Evolutionary conservation across 2,797 vertebrate species (phyloP).

Genomic region (Parauchenoglanis punctatus): DNA sequence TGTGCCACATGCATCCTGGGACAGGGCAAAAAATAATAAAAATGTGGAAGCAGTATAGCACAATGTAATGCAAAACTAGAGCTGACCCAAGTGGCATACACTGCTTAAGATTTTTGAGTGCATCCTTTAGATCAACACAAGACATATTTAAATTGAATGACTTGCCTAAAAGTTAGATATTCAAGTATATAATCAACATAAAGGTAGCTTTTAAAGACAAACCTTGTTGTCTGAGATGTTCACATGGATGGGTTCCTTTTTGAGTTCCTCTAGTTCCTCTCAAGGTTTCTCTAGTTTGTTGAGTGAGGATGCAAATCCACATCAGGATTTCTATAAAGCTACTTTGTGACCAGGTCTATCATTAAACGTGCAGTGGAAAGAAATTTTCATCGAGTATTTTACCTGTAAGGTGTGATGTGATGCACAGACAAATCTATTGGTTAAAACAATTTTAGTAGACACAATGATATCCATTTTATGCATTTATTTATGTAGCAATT

Average conservation of each 20-base stretch:
- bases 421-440: slow-evolving; percentile 44
- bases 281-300: not conserved
- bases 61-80: not conserved
- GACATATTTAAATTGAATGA: not conserved
- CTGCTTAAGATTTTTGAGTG: not conserved
- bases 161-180: not conserved
- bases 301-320: not conserved
- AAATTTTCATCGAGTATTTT: not conserved
- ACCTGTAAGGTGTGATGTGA: slow-evolving; percentile 1
- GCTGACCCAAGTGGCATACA: not conserved
- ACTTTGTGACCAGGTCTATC: too few relatives aligned
- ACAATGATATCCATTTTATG: slow-evolving; percentile 79
- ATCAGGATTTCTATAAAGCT: not conserved
- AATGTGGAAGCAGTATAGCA: not conserved
- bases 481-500: slow-evolving; percentile 86
- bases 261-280: not conserved
- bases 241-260: too few relatives aligned
- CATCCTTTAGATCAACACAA: not conserved
- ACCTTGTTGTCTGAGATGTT: not conserved
- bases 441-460: slow-evolving; percentile 73
- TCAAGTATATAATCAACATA: not conserved
- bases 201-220: not conserved
- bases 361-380: not conserved
- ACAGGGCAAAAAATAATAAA: not conserved
- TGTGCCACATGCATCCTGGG: not conserved